Evolutionary conservation across 2,888 invertebrate species (phyloP).

Genomic region (Aporophyla lueneburgensis): DNA sequence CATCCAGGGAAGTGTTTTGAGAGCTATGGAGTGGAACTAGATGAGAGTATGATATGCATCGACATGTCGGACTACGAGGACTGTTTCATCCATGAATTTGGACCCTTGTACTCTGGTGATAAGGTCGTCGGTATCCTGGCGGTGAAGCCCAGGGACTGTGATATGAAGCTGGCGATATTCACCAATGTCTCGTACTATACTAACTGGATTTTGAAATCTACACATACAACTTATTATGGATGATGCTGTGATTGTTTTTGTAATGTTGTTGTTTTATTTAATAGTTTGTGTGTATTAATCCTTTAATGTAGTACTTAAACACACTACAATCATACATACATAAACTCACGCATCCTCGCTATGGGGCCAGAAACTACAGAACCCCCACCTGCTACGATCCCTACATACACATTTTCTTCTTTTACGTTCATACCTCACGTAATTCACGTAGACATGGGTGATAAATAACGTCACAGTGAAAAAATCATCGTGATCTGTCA

Average conservation of each 20-base stretch:
- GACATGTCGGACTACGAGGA: slow-evolving; percentile 80
- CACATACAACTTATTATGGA: slow-evolving; percentile 68
- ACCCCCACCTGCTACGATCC: too few relatives aligned
- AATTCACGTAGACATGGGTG: too few relatives aligned
- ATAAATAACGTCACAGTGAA: too few relatives aligned
- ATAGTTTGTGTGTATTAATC: not conserved
- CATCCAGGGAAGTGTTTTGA: slow-evolving; percentile 74
- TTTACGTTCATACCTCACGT: too few relatives aligned
- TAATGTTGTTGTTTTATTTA: slow-evolving; percentile 35
- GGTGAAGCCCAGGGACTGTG: slow-evolving; percentile 79
- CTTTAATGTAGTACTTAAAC: not conserved
- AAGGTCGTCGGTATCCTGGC: slow-evolving; percentile 81
- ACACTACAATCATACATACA: not conserved
- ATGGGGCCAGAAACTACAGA: too few relatives aligned
- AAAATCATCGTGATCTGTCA: too few relatives aligned
- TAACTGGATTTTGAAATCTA: slow-evolving; percentile 70
- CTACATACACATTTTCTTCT: too few relatives aligned
- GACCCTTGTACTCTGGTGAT: slow-evolving; percentile 79
- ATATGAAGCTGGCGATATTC: slow-evolving; percentile 74
- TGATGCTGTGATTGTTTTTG: slow-evolving; percentile 43
- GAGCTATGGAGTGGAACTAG: slow-evolving; percentile 75
- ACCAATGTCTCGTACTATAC: slow-evolving; percentile 74
- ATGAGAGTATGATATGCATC: slow-evolving; percentile 79
- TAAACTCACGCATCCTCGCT: too few relatives aligned
- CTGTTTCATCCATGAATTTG: slow-evolving; percentile 85